These are phyloP conservation scores for Paramacrobiotus metropolitanus DNA, from an alignment of 1,140 invertebrate species.

Conservation along the genomic window DNA sequence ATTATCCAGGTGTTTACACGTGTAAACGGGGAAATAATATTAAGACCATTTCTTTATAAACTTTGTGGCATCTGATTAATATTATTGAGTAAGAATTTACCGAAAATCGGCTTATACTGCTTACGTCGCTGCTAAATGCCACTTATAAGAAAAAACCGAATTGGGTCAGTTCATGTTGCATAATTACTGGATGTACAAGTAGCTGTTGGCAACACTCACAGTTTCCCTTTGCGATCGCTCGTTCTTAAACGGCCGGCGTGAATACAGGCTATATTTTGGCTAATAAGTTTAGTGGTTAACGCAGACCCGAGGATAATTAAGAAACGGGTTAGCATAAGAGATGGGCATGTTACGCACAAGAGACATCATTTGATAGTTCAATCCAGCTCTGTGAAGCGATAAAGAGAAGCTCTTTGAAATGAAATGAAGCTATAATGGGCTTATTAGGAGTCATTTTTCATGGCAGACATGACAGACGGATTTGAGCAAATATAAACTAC, in stretches of 20 bases:
- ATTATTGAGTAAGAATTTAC: too few relatives aligned
- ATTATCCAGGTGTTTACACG: too few relatives aligned
- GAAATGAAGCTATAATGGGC: neutral
- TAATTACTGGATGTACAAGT: too few relatives aligned
- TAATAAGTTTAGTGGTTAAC: neutral
- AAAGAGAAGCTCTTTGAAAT: neutral
- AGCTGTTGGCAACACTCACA: too few relatives aligned
- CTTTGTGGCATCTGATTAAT: too few relatives aligned
- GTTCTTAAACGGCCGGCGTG: too few relatives aligned
- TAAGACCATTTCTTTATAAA: too few relatives aligned
- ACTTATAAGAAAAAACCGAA: too few relatives aligned
- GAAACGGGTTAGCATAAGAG: neutral
- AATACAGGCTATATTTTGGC: neutral
- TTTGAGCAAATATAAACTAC: neutral
- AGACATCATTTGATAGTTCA: constrained; percentile 5
- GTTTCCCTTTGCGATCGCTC: neutral
- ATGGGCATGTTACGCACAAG: neutral
- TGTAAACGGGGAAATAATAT: too few relatives aligned
- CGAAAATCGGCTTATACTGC: too few relatives aligned
- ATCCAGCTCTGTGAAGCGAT: neutral
- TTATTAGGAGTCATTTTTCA: constrained; percentile 6
- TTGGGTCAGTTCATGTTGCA: too few relatives aligned
- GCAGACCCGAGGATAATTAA: neutral
- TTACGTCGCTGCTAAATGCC: too few relatives aligned
- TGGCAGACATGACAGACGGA: neutral